A percentile compares a stretch with the other conserved stretches of the same genome.
Evolutionary conservation across 2,797 vertebrate genomes (phyloP).

Genomic region (Decapterus maruadsi): DNA sequence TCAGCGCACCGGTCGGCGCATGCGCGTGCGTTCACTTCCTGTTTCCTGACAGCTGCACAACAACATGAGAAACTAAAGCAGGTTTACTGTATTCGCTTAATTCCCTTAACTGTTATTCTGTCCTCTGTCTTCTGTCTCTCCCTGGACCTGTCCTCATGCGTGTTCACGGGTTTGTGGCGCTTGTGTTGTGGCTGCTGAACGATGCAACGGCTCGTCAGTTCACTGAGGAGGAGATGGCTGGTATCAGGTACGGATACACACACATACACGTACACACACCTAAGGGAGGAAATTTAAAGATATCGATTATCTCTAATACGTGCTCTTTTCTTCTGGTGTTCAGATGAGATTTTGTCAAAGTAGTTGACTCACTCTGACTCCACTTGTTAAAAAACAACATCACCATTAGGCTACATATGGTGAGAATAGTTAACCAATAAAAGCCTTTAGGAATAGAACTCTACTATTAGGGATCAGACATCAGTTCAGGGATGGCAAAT

Average conservation of each 20-base stretch:
- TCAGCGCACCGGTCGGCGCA: conserved; percentile 49
- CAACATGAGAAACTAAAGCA: background rate
- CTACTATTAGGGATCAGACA: too few species aligned
- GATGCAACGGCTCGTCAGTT: conserved; percentile 60
- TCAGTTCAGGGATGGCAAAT: too few species aligned
- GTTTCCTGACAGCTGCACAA: conserved; percentile 34
- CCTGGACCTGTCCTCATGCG: conserved; percentile 50
- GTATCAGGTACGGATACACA: conserved; percentile 53
- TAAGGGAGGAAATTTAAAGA: too few species aligned
- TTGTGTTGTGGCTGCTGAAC: conserved; percentile 39
- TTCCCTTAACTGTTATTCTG: background rate
- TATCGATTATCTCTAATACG: too few species aligned
- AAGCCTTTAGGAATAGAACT: too few species aligned
- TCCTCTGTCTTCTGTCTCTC: background rate
- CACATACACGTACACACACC: background rate
- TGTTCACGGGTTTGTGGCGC: conserved; percentile 26
- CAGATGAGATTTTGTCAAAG: too few species aligned
- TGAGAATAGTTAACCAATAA: too few species aligned
- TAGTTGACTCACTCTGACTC: too few species aligned
- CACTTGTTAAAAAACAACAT: too few species aligned
- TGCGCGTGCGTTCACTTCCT: conserved; percentile 56
- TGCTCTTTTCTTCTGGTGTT: too few species aligned
- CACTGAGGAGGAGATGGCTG: conserved; percentile 62
- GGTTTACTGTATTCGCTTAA: fast-evolving
- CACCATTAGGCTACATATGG: too few species aligned